Percentiles rank a stretch among this genome's conserved stretches.
Conservation (phyloP, 2,113 vertebrate species). For the Anser brachyrhynchus region DNA sequence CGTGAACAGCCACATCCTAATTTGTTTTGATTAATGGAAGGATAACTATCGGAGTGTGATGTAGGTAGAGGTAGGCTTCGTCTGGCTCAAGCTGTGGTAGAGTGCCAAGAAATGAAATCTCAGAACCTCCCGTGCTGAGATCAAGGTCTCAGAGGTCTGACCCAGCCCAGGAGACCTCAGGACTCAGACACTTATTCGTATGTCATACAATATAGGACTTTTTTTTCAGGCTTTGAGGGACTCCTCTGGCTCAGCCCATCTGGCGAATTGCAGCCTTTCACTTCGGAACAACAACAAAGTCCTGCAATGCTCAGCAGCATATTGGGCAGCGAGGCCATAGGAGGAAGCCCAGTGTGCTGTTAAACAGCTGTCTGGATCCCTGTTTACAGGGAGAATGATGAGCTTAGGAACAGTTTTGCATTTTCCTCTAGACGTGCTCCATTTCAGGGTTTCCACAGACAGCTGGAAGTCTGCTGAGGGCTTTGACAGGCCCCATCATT, state of each 20-base stretch:
- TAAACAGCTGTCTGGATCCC: background rate
- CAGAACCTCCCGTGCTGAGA: background rate
- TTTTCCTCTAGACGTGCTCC: background rate
- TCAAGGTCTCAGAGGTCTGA: background rate
- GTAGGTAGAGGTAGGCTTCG: background rate
- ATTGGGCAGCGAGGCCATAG: background rate
- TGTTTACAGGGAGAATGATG: background rate
- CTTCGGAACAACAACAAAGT: background rate
- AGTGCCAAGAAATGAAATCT: background rate
- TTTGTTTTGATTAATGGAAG: background rate
- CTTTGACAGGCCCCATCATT: background rate
- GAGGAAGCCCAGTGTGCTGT: background rate
- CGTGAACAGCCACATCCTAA: background rate
- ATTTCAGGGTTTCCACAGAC: background rate
- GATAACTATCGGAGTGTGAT: background rate
- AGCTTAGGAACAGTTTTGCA: background rate
- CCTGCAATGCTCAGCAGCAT: background rate
- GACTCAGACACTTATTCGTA: background rate
- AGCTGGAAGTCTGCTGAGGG: background rate
- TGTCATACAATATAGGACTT: background rate
- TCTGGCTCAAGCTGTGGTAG: background rate
- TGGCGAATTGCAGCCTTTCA: background rate
- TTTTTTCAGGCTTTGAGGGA: background rate
- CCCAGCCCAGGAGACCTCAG: background rate
- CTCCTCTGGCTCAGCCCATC: constrained; percentile 43